A percentile compares a stretch with the other conserved stretches of the same genome.
Conservation (phyloP, 2,797 vertebrate species). For the Pseudochirops cupreus region DNA sequence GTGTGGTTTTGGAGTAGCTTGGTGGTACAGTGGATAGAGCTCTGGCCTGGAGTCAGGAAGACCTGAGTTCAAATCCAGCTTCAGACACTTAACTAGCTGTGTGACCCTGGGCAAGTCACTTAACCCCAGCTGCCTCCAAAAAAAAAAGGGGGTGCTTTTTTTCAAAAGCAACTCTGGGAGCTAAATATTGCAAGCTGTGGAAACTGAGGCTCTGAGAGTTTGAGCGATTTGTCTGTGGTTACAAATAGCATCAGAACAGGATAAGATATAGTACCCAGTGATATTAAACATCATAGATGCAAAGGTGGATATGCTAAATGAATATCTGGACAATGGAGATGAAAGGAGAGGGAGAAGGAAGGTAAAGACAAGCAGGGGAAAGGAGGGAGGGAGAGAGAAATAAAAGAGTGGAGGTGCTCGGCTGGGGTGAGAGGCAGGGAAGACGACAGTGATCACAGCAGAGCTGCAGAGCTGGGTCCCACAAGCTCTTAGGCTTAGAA, state of each 20-base stretch:
- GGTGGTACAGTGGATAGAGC: too few relatives aligned
- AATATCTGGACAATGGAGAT: background rate
- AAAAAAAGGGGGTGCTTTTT: too few relatives aligned
- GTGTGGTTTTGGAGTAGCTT: background rate
- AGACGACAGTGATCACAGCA: background rate
- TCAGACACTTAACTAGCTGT: background rate
- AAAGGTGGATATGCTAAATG: background rate
- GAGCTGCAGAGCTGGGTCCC: background rate
- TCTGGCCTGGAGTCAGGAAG: background rate
- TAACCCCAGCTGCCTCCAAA: background rate
- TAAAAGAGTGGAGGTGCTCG: background rate
- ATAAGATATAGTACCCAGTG: background rate
- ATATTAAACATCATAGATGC: background rate
- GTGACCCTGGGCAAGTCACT: background rate
- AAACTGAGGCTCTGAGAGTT: too few relatives aligned
- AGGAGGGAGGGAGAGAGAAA: background rate
- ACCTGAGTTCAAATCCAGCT: background rate
- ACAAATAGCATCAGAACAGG: background rate
- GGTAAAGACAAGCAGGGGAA: background rate
- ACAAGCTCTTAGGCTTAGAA: background rate
- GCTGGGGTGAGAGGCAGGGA: background rate
- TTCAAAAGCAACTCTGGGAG: too few relatives aligned
- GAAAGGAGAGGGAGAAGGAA: background rate
- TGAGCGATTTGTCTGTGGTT: background rate
- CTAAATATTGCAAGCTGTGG: too few relatives aligned